phyloP scores from a whole-genome alignment of 2,113 vertebrate species.

The Indicator maculatus region DNA sequence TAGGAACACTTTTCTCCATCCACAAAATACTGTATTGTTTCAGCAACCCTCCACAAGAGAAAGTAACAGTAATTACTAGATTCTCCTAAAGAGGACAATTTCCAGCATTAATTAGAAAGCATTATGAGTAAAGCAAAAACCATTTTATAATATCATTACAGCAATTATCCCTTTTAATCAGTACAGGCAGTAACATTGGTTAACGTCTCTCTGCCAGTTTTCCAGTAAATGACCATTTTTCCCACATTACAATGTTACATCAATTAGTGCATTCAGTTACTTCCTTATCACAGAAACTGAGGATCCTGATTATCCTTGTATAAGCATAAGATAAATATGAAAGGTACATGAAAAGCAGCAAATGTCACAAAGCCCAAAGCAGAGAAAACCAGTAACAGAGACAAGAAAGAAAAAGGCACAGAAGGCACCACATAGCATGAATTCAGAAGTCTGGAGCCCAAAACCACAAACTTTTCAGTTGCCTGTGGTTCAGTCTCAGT shows the following conservation, averaged over 20 bases:
- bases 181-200: neutral
- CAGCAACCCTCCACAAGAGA: neutral
- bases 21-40: neutral
- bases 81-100: neutral
- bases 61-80: neutral
- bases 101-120: slow-evolving; percentile 42
- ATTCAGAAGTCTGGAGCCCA: neutral
- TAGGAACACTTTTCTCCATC: neutral
- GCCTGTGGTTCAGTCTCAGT: neutral
- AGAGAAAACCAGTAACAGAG: neutral
- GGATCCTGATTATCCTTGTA: neutral
- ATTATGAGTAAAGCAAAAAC: slow-evolving; percentile 20
- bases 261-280: slow-evolving; percentile 1
- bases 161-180: slow-evolving; percentile 6
- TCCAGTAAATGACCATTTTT: neutral
- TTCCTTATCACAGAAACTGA: neutral
- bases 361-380: neutral
- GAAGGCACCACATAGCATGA: neutral
- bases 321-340: neutral
- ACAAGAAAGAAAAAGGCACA: neutral
- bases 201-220: slow-evolving; percentile 25
- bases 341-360: neutral
- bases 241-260: neutral
- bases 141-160: slow-evolving; percentile 21
- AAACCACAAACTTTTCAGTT: neutral